Evolutionary conservation across 2,888 invertebrate species (phyloP).

Genomic region (Epistrophe eligans): DNA sequence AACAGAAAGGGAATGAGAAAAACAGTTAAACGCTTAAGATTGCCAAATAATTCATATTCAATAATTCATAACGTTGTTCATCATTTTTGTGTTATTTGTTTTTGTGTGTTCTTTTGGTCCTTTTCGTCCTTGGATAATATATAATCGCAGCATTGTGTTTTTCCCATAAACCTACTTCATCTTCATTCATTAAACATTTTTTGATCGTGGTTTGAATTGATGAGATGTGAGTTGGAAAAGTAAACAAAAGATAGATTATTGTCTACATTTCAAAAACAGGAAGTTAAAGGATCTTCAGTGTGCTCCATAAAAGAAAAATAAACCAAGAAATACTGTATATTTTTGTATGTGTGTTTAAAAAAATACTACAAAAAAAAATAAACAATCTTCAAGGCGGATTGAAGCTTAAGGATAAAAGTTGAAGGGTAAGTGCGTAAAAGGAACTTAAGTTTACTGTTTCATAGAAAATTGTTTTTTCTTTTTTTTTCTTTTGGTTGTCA

Average conservation of each 20-base stretch:
- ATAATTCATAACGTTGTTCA: slow-evolving; percentile 47
- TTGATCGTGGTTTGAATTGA: slow-evolving; percentile 54
- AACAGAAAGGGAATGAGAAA: slow-evolving; percentile 37
- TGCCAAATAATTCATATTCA: slow-evolving; percentile 65
- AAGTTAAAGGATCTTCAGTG: slow-evolving; percentile 46
- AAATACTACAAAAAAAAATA: background rate
- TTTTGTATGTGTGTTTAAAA: slow-evolving; percentile 14
- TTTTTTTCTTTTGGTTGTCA: background rate
- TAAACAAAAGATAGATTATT: slow-evolving; percentile 44
- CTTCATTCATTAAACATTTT: slow-evolving; percentile 25
- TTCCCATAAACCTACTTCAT: background rate
- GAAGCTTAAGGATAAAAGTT: slow-evolving; percentile 66
- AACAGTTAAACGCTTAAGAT: slow-evolving; percentile 62
- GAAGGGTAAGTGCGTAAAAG: slow-evolving; percentile 63
- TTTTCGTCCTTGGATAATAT: slow-evolving; percentile 34
- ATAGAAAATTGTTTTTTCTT: slow-evolving; percentile 16
- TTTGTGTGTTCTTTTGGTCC: background rate
- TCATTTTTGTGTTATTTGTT: slow-evolving; percentile 30
- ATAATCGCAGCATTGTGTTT: background rate
- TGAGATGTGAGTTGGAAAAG: slow-evolving; percentile 45
- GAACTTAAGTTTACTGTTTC: slow-evolving; percentile 20
- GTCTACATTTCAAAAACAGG: slow-evolving; percentile 12
- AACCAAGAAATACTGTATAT: slow-evolving; percentile 23
- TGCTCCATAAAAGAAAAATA: slow-evolving; percentile 28
- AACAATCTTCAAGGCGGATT: slow-evolving; percentile 61